Percentiles rank a stretch among this genome's conserved stretches.
phyloP scores from a whole-genome alignment of 2,113 vertebrate species.

The Cisticola juncidis region DNA sequence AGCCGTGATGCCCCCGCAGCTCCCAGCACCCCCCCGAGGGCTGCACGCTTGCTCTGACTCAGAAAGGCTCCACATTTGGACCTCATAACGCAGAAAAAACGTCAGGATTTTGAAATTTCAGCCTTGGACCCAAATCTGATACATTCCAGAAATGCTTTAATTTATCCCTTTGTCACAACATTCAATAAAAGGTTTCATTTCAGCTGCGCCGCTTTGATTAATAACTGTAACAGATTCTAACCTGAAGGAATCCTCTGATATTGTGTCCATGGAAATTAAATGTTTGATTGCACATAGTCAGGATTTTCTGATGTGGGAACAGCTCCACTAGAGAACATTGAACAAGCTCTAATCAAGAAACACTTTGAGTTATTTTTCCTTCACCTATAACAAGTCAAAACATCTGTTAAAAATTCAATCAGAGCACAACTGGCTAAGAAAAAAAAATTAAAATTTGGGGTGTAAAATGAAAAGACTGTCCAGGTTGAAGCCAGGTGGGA shows the following conservation, averaged over 20 bases:
- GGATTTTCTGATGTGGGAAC: constrained; percentile 27
- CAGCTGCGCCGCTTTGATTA: constrained; percentile 31
- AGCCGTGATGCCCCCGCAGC: rapidly evolving
- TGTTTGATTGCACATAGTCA: constrained; percentile 11
- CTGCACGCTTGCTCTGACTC: not conserved
- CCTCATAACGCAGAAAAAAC: not conserved
- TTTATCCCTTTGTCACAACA: constrained; percentile 52
- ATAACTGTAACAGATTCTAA: constrained; percentile 15
- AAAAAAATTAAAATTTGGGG: not conserved
- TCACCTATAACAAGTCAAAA: not conserved
- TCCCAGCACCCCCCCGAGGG: not conserved
- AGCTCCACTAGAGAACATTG: not conserved
- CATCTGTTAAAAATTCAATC: constrained; percentile 4
- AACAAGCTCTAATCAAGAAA: not conserved
- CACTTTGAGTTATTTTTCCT: not conserved
- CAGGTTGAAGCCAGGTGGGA: not conserved
- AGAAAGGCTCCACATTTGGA: constrained; percentile 28
- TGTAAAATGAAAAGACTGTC: not conserved
- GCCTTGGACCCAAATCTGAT: constrained; percentile 54
- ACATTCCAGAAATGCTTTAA: constrained; percentile 54
- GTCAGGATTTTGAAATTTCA: constrained; percentile 24
- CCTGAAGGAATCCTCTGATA: constrained; percentile 16
- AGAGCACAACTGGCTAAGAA: not conserved
- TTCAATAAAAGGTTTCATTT: constrained; percentile 1
- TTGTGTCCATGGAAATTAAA: not conserved